Base-by-base conservation (phyloP, 2,888 invertebrate genomes). In the Synanthedon andrenaeformis region DNA sequence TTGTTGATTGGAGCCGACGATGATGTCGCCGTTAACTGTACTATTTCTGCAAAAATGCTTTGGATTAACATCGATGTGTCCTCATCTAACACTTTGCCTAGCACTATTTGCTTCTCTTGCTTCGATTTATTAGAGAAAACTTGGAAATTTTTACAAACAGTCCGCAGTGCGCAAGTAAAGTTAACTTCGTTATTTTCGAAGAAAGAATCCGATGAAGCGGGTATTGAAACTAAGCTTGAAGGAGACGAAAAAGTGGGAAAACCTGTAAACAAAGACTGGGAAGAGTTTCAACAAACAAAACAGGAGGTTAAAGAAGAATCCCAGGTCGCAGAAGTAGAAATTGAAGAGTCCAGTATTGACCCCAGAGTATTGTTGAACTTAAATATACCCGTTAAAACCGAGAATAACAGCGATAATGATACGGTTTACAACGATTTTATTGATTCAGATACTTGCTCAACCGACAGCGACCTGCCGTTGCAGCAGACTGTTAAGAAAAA, bases 1-100 rank as follows among this genome's bases (percentile, higher is more conserved):
- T 76, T 76, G 56, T 65, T 87, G 35, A 79, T 87, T 66, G 66
- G 75, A 0, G 67, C 77, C 0, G 76, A 79, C 17, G 82, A 81
- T 60, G 82, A 82, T 52, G 82, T 77, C 4, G 82, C 79, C 1
- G 56, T 74, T 0, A 73, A 68, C 51, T 81, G 81, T 0, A 83
- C 82, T 62, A 71, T 86, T 14, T 60, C 69, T 2, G 71, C 69
- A 1, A 87, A 87, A 70, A 74, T 86, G 74, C 66, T 67, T 3
- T 86, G 84, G 84, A 83, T 87, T 60, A 87, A 86, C 60, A 70
- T 87, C 48, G 79, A 85, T 62, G 62, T 82, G 61, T 66, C 74
- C 28, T 50, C 65, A 6, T 58, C 68, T 10, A 69, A 67, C 59
- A 35, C 35, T 6, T 71, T 86, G 19, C 87, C 87, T 3, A 79